Percentiles rank a stretch among this genome's conserved stretches.
phyloP scores from a whole-genome alignment of 2,888 invertebrate genomes.

The Agrochola circellaris region DNA sequence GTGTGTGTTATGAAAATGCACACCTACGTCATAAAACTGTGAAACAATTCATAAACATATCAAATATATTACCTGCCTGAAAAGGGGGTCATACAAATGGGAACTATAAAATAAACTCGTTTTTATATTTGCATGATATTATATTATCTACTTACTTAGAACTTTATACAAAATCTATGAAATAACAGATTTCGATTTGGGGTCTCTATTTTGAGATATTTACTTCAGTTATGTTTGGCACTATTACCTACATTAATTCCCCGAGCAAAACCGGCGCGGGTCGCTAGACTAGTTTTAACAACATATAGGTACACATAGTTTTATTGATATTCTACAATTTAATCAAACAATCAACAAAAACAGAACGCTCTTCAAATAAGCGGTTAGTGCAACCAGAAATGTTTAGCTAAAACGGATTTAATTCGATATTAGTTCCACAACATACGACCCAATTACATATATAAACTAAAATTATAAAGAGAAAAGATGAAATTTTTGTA shows the following conservation, averaged over 20 bases:
- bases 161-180: background rate
- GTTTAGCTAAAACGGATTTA: slow-evolving; percentile 20
- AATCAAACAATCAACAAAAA: slow-evolving; percentile 5
- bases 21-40: background rate
- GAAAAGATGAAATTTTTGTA: too few species aligned
- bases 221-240: background rate
- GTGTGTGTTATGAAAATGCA: background rate
- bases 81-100: background rate
- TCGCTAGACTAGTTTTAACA: background rate
- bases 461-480: too few species aligned
- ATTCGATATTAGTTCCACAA: background rate
- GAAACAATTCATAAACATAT: slow-evolving; percentile 5
- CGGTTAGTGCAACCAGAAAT: slow-evolving; percentile 17
- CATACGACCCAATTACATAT: background rate
- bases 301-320: background rate
- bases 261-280: background rate
- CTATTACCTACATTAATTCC: background rate
- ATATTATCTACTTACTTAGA: background rate
- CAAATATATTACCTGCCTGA: background rate
- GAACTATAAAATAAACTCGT: background rate
- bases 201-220: background rate
- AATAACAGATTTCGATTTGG: background rate
- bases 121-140: background rate
- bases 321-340: slow-evolving; percentile 5
- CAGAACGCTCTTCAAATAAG: slow-evolving; percentile 13